Evolutionary conservation across 2,888 invertebrate species (phyloP).

Genomic region (Pegoplata infirma): DNA sequence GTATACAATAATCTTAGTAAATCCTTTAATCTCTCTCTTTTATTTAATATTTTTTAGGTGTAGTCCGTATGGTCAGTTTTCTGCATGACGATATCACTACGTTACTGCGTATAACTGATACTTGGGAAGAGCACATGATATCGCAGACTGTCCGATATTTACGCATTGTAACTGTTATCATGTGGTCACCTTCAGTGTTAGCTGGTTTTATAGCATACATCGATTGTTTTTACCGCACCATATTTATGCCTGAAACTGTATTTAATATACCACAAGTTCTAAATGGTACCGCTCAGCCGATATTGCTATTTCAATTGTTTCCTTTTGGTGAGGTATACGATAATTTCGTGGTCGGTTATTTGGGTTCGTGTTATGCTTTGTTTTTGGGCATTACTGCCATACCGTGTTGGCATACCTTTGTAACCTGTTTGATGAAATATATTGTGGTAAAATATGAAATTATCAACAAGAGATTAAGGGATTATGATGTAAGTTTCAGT

Average conservation of each 20-base stretch:
- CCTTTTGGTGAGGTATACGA: slow-evolving; percentile 70
- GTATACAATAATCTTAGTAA: too few relatives aligned
- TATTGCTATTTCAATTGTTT: slow-evolving; percentile 69
- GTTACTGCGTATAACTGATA: slow-evolving; percentile 64
- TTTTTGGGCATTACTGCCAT: slow-evolving; percentile 67
- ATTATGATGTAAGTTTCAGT: slow-evolving; percentile 73
- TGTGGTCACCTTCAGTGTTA: slow-evolving; percentile 67
- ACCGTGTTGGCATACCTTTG: slow-evolving; percentile 73
- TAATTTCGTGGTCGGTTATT: slow-evolving; percentile 68
- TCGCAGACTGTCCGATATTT: slow-evolving; percentile 65
- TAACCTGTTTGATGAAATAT: slow-evolving; percentile 71
- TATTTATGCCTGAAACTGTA: slow-evolving; percentile 68
- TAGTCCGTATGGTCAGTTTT: slow-evolving; percentile 65
- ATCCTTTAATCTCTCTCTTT: too few relatives aligned
- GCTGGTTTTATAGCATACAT: slow-evolving; percentile 66
- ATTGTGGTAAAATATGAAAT: slow-evolving; percentile 68
- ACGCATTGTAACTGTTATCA: slow-evolving; percentile 62
- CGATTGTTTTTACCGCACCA: slow-evolving; percentile 69
- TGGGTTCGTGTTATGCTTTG: slow-evolving; percentile 68
- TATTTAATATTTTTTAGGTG: slow-evolving; percentile 57
- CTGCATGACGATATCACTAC: slow-evolving; percentile 65
- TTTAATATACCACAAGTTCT: slow-evolving; percentile 66
- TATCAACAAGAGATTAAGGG: slow-evolving; percentile 65
- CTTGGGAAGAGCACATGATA: slow-evolving; percentile 64
- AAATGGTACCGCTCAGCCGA: slow-evolving; percentile 66